Conservation (phyloP, 2,797 vertebrate genomes). For the Phoebastria nigripes region DNA sequence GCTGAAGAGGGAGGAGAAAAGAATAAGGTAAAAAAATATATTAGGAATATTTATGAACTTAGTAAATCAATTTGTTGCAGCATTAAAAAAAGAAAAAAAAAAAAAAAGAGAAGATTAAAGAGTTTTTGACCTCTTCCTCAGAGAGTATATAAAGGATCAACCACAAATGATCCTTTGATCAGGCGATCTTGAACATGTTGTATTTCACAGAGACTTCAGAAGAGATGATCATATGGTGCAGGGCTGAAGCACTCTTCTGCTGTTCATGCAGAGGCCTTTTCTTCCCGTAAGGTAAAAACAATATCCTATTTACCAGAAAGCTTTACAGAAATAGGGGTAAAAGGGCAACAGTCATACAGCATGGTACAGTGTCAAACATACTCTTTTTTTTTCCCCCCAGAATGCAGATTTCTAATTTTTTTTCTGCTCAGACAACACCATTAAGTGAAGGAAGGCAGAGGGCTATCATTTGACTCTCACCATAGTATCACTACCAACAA, state of each 20-base stretch:
- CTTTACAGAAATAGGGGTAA: neutral
- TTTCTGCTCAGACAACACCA: neutral
- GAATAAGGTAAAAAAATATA: neutral
- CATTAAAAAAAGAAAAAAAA: neutral
- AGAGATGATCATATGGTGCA: neutral
- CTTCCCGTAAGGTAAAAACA: neutral
- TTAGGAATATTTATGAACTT: neutral
- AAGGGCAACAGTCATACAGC: neutral
- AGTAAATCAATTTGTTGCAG: neutral
- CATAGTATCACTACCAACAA: neutral
- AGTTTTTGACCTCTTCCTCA: neutral
- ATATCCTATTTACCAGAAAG: neutral
- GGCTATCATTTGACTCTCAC: neutral
- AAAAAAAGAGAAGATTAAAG: neutral
- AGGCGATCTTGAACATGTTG: neutral
- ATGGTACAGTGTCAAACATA: neutral
- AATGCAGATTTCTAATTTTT: neutral
- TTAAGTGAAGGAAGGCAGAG: neutral
- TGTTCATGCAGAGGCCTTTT: neutral
- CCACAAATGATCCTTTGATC: neutral
- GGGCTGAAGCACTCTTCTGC: neutral
- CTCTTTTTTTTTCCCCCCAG: neutral
- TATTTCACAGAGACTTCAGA: neutral
- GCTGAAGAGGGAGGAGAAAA: neutral
- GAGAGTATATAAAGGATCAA: neutral